Conservation (phyloP, 2,888 invertebrate species). For the Leptarthrus brevirostris region DNA sequence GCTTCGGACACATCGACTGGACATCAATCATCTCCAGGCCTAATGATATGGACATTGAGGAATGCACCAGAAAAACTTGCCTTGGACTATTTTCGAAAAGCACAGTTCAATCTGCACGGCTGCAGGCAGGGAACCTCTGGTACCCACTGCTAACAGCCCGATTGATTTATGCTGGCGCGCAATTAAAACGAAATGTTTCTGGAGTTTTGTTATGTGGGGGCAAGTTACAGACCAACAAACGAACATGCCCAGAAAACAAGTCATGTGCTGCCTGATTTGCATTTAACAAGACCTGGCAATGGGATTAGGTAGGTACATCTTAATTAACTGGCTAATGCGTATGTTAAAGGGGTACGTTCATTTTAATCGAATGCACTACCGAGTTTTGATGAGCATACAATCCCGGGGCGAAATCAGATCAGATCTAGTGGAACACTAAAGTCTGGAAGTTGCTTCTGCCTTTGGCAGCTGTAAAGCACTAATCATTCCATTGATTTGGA, state of each 20-base stretch:
- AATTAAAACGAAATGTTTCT: constrained; percentile 52
- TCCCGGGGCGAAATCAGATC: constrained; percentile 16
- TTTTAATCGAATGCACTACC: background rate
- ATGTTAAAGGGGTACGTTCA: constrained; percentile 5
- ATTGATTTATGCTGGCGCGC: constrained; percentile 53
- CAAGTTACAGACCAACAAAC: constrained; percentile 38
- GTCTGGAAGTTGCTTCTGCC: too few relatives aligned
- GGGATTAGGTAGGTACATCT: constrained; percentile 53
- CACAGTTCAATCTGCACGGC: background rate
- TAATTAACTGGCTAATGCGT: constrained; percentile 51
- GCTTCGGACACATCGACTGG: constrained; percentile 49
- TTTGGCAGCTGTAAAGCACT: too few relatives aligned
- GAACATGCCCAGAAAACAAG: constrained; percentile 51
- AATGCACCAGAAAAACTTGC: constrained; percentile 27
- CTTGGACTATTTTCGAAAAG: constrained; percentile 13
- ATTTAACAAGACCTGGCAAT: constrained; percentile 56
- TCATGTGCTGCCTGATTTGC: constrained; percentile 54
- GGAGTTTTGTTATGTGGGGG: constrained; percentile 46
- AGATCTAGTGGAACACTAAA: background rate
- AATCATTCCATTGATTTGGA: too few relatives aligned
- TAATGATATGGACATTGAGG: constrained; percentile 48
- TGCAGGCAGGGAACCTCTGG: constrained; percentile 8
- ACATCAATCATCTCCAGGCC: background rate
- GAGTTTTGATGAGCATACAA: background rate
- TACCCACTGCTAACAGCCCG: constrained; percentile 40